Evolutionary conservation across 2,888 invertebrate species (phyloP).

Genomic region (Neoscelio sp.): DNA sequence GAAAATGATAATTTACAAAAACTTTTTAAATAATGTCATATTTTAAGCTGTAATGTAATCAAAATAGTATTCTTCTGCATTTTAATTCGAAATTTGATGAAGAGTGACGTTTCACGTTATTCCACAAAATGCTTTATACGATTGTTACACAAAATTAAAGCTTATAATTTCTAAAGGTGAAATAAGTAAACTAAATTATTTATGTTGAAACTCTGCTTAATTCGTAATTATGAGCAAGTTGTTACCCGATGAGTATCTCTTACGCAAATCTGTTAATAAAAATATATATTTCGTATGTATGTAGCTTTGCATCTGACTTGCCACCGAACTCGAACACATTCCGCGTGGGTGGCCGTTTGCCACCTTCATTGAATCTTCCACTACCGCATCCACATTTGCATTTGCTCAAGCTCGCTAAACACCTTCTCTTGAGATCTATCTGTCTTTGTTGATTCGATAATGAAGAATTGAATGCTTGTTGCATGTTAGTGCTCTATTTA

Average conservation of each 20-base stretch:
- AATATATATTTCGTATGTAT: constrained; percentile 21
- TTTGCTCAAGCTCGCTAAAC: constrained; percentile 63
- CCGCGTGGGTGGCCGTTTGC: constrained; percentile 79
- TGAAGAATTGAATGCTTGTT: constrained; percentile 48
- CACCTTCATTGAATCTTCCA: constrained; percentile 64
- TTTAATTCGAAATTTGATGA: no score
- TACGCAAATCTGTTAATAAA: constrained; percentile 23
- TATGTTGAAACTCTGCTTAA: no score
- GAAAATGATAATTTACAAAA: no score
- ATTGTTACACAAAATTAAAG: no score
- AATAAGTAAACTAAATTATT: no score
- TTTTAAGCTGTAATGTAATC: no score
- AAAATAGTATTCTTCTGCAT: no score
- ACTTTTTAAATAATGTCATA: no score
- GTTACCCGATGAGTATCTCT: background rate
- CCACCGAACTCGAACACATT: constrained; percentile 76
- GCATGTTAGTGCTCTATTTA: constrained; percentile 40
- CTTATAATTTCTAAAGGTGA: no score
- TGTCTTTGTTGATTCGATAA: constrained; percentile 51
- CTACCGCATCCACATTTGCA: constrained; percentile 34
- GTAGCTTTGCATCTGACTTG: constrained; percentile 61
- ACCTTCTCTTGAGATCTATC: constrained; percentile 37
- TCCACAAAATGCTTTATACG: no score
- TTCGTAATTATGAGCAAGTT: constrained; percentile 8
- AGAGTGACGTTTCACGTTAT: no score